Conservation (phyloP, 2,113 vertebrate genomes). For the Sander lucioperca region DNA sequence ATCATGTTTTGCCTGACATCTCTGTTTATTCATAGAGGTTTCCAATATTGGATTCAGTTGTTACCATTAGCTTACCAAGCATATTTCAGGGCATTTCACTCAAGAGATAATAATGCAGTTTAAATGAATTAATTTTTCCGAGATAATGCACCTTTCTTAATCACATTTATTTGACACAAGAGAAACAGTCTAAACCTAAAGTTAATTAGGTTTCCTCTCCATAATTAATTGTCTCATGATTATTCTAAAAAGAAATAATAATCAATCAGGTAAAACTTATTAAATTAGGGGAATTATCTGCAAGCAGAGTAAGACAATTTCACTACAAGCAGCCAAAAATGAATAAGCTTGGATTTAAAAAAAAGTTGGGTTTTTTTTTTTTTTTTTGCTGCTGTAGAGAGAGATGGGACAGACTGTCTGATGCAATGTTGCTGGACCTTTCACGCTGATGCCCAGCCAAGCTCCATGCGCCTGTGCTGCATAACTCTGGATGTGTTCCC, state of each 20-base stretch:
- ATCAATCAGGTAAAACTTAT: neutral
- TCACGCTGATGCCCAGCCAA: conserved; percentile 96
- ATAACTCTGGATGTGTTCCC: conserved; percentile 94
- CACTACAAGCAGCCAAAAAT: neutral
- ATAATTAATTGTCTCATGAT: conserved; percentile 31
- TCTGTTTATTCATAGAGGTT: conserved; percentile 8
- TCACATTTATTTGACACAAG: conserved; percentile 8
- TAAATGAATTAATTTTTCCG: conserved; percentile 2
- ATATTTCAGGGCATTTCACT: conserved; percentile 8
- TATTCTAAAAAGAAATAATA: neutral
- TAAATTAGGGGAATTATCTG: conserved; percentile 21
- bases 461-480: conserved; percentile 90
- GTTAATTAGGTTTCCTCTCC: conserved; percentile 8
- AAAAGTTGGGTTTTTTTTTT: neutral
- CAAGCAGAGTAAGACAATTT: neutral
- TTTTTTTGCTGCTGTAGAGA: neutral
- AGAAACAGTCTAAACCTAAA: neutral
- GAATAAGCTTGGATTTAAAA: neutral
- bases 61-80: neutral
- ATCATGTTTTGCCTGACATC: neutral
- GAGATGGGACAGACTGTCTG: neutral
- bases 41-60: neutral
- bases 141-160: conserved; percentile 13
- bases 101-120: conserved; percentile 15
- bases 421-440: conserved; percentile 84